Evolutionary conservation across 2,113 vertebrate genomes (phyloP), one percentile per base, ranked within the genome.

Genomic region (Rhabdomys dilectus): DNA sequence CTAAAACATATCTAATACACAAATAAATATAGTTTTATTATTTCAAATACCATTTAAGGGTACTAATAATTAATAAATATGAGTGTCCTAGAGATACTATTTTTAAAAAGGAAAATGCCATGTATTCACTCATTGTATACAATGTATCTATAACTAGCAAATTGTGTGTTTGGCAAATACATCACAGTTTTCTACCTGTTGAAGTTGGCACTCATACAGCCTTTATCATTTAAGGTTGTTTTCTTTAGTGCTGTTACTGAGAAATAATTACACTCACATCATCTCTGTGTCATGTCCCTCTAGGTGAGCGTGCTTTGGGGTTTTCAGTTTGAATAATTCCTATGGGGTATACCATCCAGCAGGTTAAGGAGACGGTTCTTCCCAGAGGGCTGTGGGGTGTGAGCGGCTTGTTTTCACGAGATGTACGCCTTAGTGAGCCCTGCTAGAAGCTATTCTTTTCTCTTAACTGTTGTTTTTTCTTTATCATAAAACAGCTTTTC

Each of bases 261-360:
- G 94, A 97, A 98, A 96, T 97, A 96, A 98, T 98, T 94, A 96
- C 88, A 53, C 45, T 96, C 45, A 93, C 97, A 75, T 93, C 89
- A 48, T 95, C 60, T 72, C 64, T 97, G 53, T 97, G 80, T 94
- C 64, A 93, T 96, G 96, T 97, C 68, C 88, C 95, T 80, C 66
- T 97, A 95, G 97, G 97, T 96, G 87, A 93, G 66, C 76, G 75
- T 94, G 95, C 95, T 96, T 90, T 93, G 97, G 96, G 98, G 97
- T 94, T 98, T 95, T 98, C 95, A 96, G 87, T 95, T 85, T 93
- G 93, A 97, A 56, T 95, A 95, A 97, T 95, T 96, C 97, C 96
- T 96, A 10, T 88, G 96, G 91, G 98, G 72, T 94, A 48, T 91
- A 48, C 91, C 92, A 95, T 95, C 93, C 88, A 97, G 75, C 51